Evolutionary conservation across 2,113 vertebrate genomes (phyloP).

Genomic region (Equus quagga): DNA sequence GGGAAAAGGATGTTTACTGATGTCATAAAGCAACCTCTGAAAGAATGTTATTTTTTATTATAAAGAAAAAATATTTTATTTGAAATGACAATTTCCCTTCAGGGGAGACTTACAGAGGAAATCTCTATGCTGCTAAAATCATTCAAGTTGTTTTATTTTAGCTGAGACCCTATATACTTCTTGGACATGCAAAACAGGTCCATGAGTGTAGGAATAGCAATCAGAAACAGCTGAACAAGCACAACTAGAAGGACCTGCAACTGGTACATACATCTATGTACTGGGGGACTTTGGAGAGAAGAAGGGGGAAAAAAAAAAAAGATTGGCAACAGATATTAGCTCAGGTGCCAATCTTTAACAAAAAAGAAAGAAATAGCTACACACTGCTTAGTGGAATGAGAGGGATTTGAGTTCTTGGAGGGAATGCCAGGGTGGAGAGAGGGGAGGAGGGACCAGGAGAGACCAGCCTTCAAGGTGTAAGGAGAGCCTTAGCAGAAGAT

Average conservation of each 20-base stretch:
- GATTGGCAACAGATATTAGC: no score
- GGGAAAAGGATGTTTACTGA: neutral
- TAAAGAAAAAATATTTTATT: neutral
- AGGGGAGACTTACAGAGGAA: neutral
- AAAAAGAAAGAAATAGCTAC: neutral
- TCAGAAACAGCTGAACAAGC: neutral
- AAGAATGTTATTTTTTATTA: neutral
- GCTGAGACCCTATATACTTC: neutral
- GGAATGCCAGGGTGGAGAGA: neutral
- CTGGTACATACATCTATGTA: no score
- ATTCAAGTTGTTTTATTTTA: neutral
- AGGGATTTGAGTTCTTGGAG: neutral
- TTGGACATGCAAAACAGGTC: neutral
- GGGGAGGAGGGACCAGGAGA: no score
- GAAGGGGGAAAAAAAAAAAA: no score
- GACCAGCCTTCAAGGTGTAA: fast-evolving
- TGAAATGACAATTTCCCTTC: neutral
- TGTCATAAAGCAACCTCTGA: neutral
- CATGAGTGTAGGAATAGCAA: neutral
- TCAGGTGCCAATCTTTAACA: no score
- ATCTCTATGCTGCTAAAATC: neutral
- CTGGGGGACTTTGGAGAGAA: no score
- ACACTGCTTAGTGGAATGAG: neutral
- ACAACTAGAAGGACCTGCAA: no score
- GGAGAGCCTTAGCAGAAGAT: neutral